Evolutionary conservation across 2,113 vertebrate genomes (phyloP), one percentile per base, ranked within the genome.

Genomic region (Columbina picui): DNA sequence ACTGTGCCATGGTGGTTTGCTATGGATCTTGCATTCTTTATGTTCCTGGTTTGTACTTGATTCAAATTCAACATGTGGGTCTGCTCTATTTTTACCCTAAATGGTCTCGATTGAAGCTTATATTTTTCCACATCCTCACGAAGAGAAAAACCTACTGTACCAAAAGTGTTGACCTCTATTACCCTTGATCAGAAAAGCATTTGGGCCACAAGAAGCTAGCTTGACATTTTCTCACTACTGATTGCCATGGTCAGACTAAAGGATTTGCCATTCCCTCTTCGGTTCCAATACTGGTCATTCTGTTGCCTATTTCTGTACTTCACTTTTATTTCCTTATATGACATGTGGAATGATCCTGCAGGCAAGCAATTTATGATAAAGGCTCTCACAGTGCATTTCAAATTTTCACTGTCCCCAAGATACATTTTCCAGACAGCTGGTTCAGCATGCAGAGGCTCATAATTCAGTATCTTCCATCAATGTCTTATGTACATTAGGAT

Each of bases 351-450:
- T 91, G 91, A 73, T 83, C 49, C 87, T 78, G 27, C 50, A 85
- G 61, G 57, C 77, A 89, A 78, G 65, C 53, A 91, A 53, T 94
- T 91, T 89, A 73, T 71, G 95, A 74, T 50, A 80, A 87, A 91
- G 61, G 30, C 50, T 73, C 78, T 94, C 32, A 1, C 25, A 68
- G 74, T 1, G 6, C 49, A 69, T 94, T 96, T 89, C 36, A 83
- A 84, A 89, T 79, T 82, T 65, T 89, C 95, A 79, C 77, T 76
- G 84, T 89, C 65, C 93, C 87, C 87, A 89, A 13, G 87, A 96
- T 64, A 30, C 77, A 5, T 92, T 94, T 96, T 89, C 84, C 78
- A 96, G 89, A 55, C 89, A 96, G 89, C 91, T 87, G 84, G 81
- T 94, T 91, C 81, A 93, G 90, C 67, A 34, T 20, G 30, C 53